These are phyloP conservation scores for Muntiacus reevesi DNA, from an alignment of 2,113 vertebrate species.

Conservation along the genomic window DNA sequence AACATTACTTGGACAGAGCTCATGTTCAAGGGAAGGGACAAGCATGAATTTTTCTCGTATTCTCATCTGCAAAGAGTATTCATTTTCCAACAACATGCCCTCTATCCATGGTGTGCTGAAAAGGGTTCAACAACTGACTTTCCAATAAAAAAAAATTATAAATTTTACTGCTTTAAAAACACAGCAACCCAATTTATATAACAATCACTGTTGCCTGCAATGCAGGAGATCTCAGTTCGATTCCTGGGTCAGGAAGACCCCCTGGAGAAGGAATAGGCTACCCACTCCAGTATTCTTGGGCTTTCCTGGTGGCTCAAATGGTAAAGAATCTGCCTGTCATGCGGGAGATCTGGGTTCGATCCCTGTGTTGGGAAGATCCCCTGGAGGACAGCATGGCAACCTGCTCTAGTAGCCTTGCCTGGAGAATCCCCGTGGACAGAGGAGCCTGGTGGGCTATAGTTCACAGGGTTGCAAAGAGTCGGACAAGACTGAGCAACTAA, in stretches of 20 bases:
- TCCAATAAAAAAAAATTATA: not conserved
- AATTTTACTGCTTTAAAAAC: not conserved
- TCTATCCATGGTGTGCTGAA: not conserved
- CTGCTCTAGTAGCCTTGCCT: not conserved
- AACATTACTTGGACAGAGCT: not conserved
- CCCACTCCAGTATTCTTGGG: not conserved
- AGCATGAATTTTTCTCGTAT: not conserved
- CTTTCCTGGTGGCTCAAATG: not conserved
- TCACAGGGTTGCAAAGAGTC: not conserved
- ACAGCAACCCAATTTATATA: not conserved
- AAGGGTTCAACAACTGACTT: not conserved
- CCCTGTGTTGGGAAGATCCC: not conserved
- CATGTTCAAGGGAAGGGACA: not conserved
- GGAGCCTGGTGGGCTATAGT: not conserved
- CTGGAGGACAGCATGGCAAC: not conserved
- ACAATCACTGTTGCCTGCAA: not conserved
- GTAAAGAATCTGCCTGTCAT: not conserved
- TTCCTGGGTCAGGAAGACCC: not conserved
- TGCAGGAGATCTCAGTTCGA: accelerated
- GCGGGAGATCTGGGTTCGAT: not conserved
- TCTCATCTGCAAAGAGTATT: not conserved
- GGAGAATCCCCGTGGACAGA: not conserved
- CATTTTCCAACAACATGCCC: not conserved
- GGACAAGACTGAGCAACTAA: not conserved
- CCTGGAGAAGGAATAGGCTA: not conserved